These are phyloP conservation scores for Amblyraja radiata DNA, from an alignment of 2,797 vertebrate species.

Conservation along the genomic window DNA sequence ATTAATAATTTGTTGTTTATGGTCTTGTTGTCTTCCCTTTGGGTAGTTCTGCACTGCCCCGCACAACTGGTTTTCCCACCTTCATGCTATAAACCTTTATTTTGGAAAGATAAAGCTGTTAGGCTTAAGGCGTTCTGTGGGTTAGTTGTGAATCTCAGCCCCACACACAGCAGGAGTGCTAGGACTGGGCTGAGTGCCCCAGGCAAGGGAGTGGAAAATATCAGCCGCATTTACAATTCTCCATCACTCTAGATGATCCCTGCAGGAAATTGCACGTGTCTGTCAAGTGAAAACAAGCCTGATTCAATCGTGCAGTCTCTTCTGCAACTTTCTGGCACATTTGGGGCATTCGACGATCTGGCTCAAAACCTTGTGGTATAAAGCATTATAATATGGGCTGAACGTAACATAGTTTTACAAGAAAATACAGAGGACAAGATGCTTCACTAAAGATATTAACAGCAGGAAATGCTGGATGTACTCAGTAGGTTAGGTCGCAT, in stretches of 20 bases:
- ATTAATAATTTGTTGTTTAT: background rate
- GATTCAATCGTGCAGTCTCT: background rate
- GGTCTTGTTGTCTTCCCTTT: background rate
- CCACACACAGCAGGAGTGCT: background rate
- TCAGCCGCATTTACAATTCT: background rate
- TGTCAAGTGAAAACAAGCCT: background rate
- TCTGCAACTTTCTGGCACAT: background rate
- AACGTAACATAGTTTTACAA: background rate
- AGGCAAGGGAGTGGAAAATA: conserved; percentile 10
- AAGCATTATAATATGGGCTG: background rate
- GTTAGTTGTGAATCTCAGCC: background rate
- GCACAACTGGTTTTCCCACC: background rate
- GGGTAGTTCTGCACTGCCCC: background rate
- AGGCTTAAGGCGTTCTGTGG: background rate
- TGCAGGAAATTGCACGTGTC: background rate
- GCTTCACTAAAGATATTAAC: background rate
- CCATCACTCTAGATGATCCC: background rate
- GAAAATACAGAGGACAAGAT: background rate
- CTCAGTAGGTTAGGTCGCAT: background rate
- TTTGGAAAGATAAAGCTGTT: background rate
- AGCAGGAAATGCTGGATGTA: background rate
- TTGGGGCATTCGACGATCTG: background rate
- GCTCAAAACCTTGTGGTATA: background rate
- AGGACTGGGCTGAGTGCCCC: background rate
- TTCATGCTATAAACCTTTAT: background rate